These are phyloP conservation scores for Homalodisca vitripennis DNA, from an alignment of 1,140 invertebrate species.

Conservation along the genomic window DNA sequence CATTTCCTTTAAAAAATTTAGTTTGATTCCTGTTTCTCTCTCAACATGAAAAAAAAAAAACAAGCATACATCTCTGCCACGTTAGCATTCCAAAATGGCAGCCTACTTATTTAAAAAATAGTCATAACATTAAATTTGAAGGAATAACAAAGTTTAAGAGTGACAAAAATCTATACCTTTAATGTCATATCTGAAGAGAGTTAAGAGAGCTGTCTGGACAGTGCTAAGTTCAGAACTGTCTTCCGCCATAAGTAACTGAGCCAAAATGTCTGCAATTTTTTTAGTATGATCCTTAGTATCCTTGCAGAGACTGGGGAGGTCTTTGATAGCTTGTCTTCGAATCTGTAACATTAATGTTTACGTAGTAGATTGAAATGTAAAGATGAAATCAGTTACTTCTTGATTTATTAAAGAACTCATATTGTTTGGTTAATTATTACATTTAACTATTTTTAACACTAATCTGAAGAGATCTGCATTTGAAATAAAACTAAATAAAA, in stretches of 20 bases:
- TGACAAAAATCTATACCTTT: constrained; percentile 60
- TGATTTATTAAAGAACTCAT: no score
- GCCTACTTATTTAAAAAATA: no score
- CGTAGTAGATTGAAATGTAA: constrained; percentile 28
- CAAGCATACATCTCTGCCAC: no score
- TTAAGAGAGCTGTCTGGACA: constrained; percentile 69
- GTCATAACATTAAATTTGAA: no score
- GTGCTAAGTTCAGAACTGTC: constrained; percentile 76
- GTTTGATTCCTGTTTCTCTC: not conserved
- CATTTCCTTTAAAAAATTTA: no score
- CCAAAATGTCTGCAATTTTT: constrained; percentile 89
- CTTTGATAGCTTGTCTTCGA: constrained; percentile 93
- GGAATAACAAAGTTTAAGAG: not conserved
- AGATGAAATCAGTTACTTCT: not conserved
- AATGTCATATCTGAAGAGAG: constrained; percentile 61
- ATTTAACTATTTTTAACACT: no score
- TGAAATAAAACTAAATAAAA: no score
- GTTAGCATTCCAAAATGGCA: no score
- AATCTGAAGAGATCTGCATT: no score
- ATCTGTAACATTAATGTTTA: no score
- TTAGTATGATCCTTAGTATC: constrained; percentile 78
- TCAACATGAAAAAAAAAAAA: not conserved
- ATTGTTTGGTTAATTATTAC: no score
- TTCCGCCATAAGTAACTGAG: constrained; percentile 85
- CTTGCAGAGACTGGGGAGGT: constrained; percentile 84